Conservation (phyloP, 2,888 invertebrate species). For the Eupeodes luniger region DNA sequence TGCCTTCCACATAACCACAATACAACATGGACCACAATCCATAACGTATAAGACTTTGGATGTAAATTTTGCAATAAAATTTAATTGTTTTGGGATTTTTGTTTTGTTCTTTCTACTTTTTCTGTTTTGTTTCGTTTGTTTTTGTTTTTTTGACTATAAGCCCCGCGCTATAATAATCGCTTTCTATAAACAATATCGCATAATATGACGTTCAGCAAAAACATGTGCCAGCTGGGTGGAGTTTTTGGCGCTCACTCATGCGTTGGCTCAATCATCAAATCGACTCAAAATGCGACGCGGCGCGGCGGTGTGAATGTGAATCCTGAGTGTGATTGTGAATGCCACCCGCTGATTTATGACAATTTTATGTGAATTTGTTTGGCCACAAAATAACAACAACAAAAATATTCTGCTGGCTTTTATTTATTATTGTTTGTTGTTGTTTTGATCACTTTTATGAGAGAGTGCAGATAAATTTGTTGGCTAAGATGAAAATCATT, state of each 20-base stretch:
- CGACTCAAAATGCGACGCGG: neutral
- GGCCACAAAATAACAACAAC: neutral
- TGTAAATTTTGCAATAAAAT: slow-evolving; percentile 70
- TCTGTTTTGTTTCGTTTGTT: neutral
- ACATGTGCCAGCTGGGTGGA: slow-evolving; percentile 69
- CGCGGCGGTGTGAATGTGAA: neutral
- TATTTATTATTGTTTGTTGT: neutral
- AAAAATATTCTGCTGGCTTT: neutral
- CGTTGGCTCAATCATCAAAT: slow-evolving; percentile 43
- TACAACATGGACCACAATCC: slow-evolving; percentile 13
- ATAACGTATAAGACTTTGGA: slow-evolving; percentile 43
- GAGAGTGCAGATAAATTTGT: neutral
- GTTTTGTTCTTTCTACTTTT: neutral
- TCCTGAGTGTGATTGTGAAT: slow-evolving; percentile 2
- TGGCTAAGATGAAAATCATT: slow-evolving; percentile 47
- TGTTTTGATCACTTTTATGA: neutral
- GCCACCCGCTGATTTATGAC: slow-evolving; percentile 68
- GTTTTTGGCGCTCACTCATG: slow-evolving; percentile 47
- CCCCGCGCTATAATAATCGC: slow-evolving; percentile 32
- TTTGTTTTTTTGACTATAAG: slow-evolving; percentile 22
- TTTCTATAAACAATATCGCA: slow-evolving; percentile 64
- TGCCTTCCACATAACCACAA: neutral
- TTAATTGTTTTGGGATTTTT: slow-evolving; percentile 58
- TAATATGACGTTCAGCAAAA: slow-evolving; percentile 57
- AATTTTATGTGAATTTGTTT: slow-evolving; percentile 47